phyloP scores from a whole-genome alignment of 2,113 vertebrate genomes.

The Rhinoptilus africanus region DNA sequence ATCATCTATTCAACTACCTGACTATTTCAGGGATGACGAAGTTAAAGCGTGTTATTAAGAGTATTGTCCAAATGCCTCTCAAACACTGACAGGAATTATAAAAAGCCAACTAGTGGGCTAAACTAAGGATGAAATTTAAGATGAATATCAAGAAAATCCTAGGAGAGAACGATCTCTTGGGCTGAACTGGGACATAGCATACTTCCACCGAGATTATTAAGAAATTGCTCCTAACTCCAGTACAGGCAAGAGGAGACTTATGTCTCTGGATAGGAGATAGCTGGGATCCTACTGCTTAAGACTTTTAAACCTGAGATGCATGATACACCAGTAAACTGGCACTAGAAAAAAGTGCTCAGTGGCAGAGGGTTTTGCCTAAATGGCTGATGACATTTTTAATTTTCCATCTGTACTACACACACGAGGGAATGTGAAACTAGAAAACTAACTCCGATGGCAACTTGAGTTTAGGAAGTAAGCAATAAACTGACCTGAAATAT shows the following conservation, averaged over 20 bases:
- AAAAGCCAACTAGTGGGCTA: neutral
- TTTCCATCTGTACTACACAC: fast-evolving
- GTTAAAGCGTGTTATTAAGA: neutral
- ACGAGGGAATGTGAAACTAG: neutral
- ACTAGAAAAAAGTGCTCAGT: neutral
- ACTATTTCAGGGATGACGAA: neutral
- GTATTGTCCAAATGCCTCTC: neutral
- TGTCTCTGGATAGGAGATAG: neutral
- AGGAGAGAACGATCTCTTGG: neutral
- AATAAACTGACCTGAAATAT: neutral
- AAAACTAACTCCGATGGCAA: neutral
- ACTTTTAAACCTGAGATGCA: neutral
- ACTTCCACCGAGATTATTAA: neutral
- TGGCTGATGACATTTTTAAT: neutral
- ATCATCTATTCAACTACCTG: neutral
- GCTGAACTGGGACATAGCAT: neutral
- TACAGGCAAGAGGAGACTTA: neutral
- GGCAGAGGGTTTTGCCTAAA: neutral
- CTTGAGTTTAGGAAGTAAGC: neutral
- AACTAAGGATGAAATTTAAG: neutral
- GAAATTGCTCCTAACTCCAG: neutral
- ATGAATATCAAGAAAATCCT: neutral
- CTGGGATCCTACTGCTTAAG: neutral
- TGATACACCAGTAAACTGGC: neutral
- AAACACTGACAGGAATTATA: neutral